Base-by-base conservation (phyloP, 2,797 vertebrate species). In the Sebastes melanostomus region DNA sequence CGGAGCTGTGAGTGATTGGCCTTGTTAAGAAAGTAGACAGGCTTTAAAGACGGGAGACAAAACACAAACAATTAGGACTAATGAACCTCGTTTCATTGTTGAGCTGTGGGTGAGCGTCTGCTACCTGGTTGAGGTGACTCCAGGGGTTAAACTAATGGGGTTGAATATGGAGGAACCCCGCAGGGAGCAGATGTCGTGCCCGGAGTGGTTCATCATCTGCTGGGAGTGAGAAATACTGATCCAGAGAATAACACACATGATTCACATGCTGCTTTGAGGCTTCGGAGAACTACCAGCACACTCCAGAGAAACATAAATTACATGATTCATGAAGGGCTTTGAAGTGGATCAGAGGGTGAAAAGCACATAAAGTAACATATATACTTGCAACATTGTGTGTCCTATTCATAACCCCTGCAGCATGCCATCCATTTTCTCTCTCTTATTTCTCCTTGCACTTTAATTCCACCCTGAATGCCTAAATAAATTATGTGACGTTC, bases 1-100 rank as follows among this genome's bases (percentile, higher is more conserved):
- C 63, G 61, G 73, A 69, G 86, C 80, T 83, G 76, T 73, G 82
- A 87, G 78, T 78, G 71, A 85, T 73, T 77, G 78, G 67, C 80
- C 83, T 86, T 81, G 71, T 89, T 83, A 75, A 77, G 81, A 70
- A 81, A 77, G 85, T 58, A 84, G 81, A 85, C 75, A 42, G 66
- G 69, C 80, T 84, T 89, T 77, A 72, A 83, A 78, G 78, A 71
- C 27, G 4, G 66, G 8, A 86, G 86, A 86, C n/a, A 24, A 81
- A 89, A 91, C 38, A 72, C 80, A 92, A 92, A 88, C 86, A 92
- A 80, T 91, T 76, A 83, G 65, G 38, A 16, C 73, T 91, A 92
- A 93, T 92, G 82, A 92, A 92, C 30, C 75, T 83, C 1, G 50
- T 81, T 90, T 85, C 42, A 78, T 82, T 85, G 80, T 77, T 34